Evolutionary conservation across 2,888 invertebrate genomes (phyloP).

Genomic region (Xestia xanthographa): DNA sequence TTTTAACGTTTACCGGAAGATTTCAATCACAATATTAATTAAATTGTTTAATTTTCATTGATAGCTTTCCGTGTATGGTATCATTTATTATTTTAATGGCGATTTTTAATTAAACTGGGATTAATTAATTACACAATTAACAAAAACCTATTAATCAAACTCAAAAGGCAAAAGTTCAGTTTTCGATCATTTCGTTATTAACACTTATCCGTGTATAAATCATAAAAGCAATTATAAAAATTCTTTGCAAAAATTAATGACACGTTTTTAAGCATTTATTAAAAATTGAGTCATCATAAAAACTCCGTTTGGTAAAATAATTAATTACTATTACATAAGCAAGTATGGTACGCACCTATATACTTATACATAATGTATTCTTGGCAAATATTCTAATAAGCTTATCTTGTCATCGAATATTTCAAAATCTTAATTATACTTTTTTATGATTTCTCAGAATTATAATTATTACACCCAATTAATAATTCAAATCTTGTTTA

Average conservation of each 20-base stretch:
- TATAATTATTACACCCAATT: conserved; percentile 65
- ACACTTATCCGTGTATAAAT: conserved; percentile 22
- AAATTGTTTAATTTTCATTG: background rate
- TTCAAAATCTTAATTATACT: conserved; percentile 61
- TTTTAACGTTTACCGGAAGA: conserved; percentile 1
- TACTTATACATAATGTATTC: conserved; percentile 37
- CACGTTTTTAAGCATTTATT: conserved; percentile 26
- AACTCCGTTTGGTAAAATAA: conserved; percentile 45
- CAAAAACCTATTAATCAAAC: conserved; percentile 33
- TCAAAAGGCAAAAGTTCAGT: conserved; percentile 8
- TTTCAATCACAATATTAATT: conserved; percentile 21
- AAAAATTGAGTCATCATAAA: conserved; percentile 48
- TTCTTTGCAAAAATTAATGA: conserved; percentile 22
- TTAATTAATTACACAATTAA: conserved; percentile 31
- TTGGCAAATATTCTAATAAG: conserved; percentile 58
- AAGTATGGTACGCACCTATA: conserved; percentile 15
- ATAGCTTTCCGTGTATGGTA: conserved; percentile 8
- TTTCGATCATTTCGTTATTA: conserved; percentile 4
- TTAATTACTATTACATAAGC: conserved; percentile 56
- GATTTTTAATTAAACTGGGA: conserved; percentile 30
- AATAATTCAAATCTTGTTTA: conserved; percentile 64
- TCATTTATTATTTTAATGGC: conserved; percentile 27
- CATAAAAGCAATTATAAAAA: conserved; percentile 42
- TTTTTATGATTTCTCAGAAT: conserved; percentile 55
- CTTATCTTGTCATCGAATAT: conserved; percentile 62